Evolutionary conservation across 1,140 invertebrate species (phyloP), one percentile per base, ranked within the genome.

Genomic region (Bombus picipes): DNA sequence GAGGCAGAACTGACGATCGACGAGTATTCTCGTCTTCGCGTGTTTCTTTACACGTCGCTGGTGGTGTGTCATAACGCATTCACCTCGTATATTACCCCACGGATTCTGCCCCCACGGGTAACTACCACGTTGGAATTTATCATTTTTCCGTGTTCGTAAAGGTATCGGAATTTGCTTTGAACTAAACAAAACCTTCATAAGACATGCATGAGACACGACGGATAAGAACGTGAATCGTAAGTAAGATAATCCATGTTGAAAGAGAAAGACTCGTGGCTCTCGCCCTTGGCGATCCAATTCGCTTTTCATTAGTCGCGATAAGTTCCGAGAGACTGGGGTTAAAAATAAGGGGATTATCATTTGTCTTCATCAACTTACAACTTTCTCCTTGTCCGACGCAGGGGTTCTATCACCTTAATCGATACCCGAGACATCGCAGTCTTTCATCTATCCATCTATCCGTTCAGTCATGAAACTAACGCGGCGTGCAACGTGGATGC

Each of bases 91-190:
- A 86, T 86, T 70, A 80, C 76, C 66, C 78, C 15, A 28, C 28
- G 8, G 9, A 28, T 15, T 72, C 34, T 74, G 83, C 62, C 83
- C 88, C 81, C n/a, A n/a, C 32, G 86, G 87, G 77, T 62, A 86
- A 91, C 75, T 53, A 82, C 84, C 81, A 87, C 80, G 62, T 76
- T 81, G 90, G 85, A 85, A 89, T 87, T 77, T 87, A 76, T 90
- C 83, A 90, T 88, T 91, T 92, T 91, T 89, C 88, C 89, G 85
- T 90, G 87, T 72, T 12, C 8, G 83, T 75, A 87, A 72, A 80
- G 37, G 78, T 84, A n/a, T 3, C 6, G 65, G 32, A 9, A 22
- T 68, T 37, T 34, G 8, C 39, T 13, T 62, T 18, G 79, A 32
- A 13, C 66, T n/a, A 57, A 53, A 57, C 39, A 72, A 53, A 81